These are phyloP conservation scores for Chironomus striatipennis DNA, from an alignment of 1,140 invertebrate genomes.

Conservation along the genomic window DNA sequence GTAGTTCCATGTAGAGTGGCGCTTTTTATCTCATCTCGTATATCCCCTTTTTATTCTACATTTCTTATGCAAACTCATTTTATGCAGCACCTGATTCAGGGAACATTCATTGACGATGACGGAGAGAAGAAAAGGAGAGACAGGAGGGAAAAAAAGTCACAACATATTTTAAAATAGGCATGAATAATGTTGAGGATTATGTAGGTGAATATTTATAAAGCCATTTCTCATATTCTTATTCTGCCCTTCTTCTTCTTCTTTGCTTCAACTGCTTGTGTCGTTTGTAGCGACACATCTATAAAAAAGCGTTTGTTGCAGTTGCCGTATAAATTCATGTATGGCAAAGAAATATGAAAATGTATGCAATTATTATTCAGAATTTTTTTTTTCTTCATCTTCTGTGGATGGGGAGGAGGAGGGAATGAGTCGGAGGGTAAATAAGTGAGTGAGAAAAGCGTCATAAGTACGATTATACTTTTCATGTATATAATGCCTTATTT, in stretches of 20 bases:
- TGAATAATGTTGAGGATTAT: not conserved
- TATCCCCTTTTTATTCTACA: no score
- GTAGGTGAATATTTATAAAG: conserved; percentile 1
- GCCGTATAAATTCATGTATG: not conserved
- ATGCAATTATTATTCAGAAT: not conserved
- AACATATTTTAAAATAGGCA: conserved; percentile 2
- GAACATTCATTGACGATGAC: not conserved
- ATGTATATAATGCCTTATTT: not conserved
- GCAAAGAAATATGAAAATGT: not conserved
- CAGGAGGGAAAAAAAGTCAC: not conserved
- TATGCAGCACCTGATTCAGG: not conserved
- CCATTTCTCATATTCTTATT: not conserved
- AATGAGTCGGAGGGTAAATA: not conserved
- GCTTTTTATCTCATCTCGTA: no score
- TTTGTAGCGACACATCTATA: not conserved
- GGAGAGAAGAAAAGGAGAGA: not conserved
- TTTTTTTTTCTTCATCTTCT: not conserved
- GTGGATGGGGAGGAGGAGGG: no score
- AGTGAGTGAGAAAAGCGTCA: not conserved
- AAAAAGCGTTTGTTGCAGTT: not conserved
- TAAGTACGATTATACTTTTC: conserved; percentile 5
- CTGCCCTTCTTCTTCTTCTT: not conserved
- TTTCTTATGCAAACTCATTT: not conserved
- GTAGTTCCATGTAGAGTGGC: no score
- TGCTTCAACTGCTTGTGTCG: not conserved